A percentile compares a stretch with the other conserved stretches of the same genome.
Conservation (phyloP, 2,888 invertebrate species). For the Temnothorax unifasciatus region DNA sequence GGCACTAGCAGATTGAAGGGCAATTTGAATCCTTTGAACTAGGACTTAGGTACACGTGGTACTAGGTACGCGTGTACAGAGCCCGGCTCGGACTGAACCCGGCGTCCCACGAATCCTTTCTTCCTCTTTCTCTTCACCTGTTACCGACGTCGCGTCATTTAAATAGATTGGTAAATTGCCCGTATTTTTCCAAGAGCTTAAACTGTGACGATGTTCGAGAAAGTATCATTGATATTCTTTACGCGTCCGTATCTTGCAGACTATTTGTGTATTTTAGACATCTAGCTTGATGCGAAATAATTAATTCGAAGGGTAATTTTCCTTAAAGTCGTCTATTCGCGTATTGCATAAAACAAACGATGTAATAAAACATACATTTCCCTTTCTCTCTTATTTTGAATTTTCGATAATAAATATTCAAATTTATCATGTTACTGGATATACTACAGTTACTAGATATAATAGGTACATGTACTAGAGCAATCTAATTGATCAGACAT, state of each 20-base stretch:
- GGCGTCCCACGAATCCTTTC: constrained; percentile 24
- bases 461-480: no score
- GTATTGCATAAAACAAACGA: not conserved
- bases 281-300: not conserved
- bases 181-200: constrained; percentile 73
- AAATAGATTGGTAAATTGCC: constrained; percentile 70
- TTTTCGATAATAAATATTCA: not conserved
- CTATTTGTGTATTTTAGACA: not conserved
- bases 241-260: constrained; percentile 28
- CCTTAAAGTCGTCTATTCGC: not conserved
- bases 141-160: constrained; percentile 58
- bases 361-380: not conserved
- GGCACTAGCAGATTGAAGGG: constrained; percentile 52
- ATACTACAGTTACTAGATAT: no score
- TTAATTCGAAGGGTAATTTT: not conserved
- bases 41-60: constrained; percentile 40
- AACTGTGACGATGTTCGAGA: constrained; percentile 73
- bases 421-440: no score
- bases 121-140: constrained; percentile 63
- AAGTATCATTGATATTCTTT: constrained; percentile 83
- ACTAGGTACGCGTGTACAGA: constrained; percentile 32
- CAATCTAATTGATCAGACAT: not conserved
- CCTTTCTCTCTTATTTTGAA: not conserved
- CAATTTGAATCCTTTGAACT: constrained; percentile 52
- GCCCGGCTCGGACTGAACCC: not conserved